A percentile compares a stretch with the other conserved stretches of the same genome.
Evolutionary conservation across 1,140 invertebrate species (phyloP).

Genomic region (Drosophila nigrodunni): DNA sequence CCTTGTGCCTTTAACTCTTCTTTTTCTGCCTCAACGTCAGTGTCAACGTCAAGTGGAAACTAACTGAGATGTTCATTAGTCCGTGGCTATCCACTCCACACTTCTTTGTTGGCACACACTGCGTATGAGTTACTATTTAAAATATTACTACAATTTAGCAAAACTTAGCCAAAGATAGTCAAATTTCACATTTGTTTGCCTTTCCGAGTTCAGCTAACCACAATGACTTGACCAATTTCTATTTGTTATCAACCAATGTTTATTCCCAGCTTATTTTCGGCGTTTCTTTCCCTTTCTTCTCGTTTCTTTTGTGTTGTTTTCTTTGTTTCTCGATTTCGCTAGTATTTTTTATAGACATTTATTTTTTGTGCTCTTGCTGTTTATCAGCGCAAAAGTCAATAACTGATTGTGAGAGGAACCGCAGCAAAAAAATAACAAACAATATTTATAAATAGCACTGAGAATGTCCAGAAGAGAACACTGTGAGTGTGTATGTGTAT

Average conservation of each 20-base stretch:
- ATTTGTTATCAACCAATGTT: slow-evolving; percentile 55
- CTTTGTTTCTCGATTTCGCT: slow-evolving; percentile 23
- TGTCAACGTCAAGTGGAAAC: slow-evolving; percentile 31
- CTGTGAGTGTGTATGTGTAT: not conserved
- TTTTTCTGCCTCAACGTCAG: slow-evolving; percentile 2
- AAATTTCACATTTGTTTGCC: slow-evolving; percentile 29
- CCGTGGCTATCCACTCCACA: not conserved
- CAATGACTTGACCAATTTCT: slow-evolving; percentile 53
- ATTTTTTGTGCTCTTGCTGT: slow-evolving; percentile 20
- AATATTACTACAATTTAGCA: too few relatives aligned
- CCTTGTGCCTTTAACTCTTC: not conserved
- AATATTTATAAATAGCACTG: slow-evolving; percentile 60
- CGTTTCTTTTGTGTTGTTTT: not conserved
- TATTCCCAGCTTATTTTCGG: slow-evolving; percentile 37
- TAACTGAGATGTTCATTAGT: not conserved
- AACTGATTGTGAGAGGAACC: slow-evolving; percentile 62
- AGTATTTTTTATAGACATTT: slow-evolving; percentile 1
- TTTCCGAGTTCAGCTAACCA: slow-evolving; percentile 26
- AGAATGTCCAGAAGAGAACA: slow-evolving; percentile 2
- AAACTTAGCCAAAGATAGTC: not conserved
- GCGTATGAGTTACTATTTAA: slow-evolving; percentile 39
- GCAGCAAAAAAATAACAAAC: slow-evolving; percentile 37
- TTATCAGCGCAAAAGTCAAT: slow-evolving; percentile 79
- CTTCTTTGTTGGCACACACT: slow-evolving; percentile 23
- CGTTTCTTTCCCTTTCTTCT: slow-evolving; percentile 9